phyloP scores from a whole-genome alignment of 2,888 invertebrate genomes.

The Hoplodrina ambigua region DNA sequence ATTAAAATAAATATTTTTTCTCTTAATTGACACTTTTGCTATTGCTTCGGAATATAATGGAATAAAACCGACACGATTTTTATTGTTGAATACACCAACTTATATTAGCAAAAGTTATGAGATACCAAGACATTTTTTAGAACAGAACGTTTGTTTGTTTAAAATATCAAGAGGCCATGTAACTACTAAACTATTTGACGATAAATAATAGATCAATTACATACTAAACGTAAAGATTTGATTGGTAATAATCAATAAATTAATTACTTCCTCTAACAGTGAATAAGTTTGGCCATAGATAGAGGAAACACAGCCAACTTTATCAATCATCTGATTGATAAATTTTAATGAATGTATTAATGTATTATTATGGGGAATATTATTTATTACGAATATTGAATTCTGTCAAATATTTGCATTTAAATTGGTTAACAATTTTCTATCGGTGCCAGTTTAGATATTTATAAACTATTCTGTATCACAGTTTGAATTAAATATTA shows the following conservation, averaged over 20 bases:
- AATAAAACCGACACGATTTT: too few species aligned
- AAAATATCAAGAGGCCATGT: background rate
- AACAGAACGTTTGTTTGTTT: background rate
- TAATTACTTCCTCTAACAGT: slow-evolving; percentile 9
- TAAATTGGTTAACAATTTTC: background rate
- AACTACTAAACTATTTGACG: background rate
- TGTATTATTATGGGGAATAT: background rate
- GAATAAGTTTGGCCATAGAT: slow-evolving; percentile 6
- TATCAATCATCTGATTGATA: slow-evolving; percentile 7
- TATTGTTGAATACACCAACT: too few species aligned
- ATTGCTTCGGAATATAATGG: too few species aligned
- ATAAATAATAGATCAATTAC: background rate
- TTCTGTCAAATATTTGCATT: slow-evolving; percentile 15
- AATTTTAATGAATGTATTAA: slow-evolving; percentile 1
- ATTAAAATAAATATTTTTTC: background rate
- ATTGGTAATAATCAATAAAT: background rate
- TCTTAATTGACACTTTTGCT: background rate
- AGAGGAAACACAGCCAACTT: background rate
- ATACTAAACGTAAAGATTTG: background rate
- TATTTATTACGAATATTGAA: slow-evolving; percentile 4
- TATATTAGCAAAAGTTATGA: too few species aligned
- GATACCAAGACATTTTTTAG: too few species aligned
- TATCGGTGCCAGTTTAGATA: background rate
- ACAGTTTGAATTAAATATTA: background rate
- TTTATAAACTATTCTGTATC: background rate